Evolutionary conservation across 2,113 vertebrate genomes (phyloP).

Genomic region (Siphamia tubifer): DNA sequence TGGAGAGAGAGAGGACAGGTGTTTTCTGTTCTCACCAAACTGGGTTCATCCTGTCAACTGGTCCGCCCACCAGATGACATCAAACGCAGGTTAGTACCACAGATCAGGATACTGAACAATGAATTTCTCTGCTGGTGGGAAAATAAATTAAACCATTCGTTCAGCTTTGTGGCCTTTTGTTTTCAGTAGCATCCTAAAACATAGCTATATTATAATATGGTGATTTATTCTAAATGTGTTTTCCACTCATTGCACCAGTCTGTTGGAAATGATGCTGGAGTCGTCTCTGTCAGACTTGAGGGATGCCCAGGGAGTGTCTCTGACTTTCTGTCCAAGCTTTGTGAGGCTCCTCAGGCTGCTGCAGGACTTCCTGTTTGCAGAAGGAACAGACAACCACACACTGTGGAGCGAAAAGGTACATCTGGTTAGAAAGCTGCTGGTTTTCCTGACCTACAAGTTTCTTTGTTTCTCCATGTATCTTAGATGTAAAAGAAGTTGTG

Average conservation of each 20-base stretch:
- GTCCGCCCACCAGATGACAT: constrained; percentile 91
- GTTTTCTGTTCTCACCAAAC: constrained; percentile 96
- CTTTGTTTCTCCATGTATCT: no score
- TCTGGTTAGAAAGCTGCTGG: background rate
- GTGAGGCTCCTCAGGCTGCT: constrained; percentile 92
- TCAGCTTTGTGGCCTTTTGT: background rate
- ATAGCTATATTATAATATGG: background rate
- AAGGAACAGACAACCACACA: constrained; percentile 89
- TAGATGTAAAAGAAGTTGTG: no score
- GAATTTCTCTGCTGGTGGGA: background rate
- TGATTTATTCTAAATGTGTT: background rate
- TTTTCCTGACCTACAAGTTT: no score
- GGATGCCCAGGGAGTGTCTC: constrained; percentile 70
- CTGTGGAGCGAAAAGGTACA: constrained; percentile 97
- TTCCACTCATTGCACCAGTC: constrained; percentile 71
- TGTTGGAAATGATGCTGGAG: constrained; percentile 99
- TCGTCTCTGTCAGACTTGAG: constrained; percentile 91
- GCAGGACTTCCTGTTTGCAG: constrained; percentile 94
- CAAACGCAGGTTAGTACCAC: constrained; percentile 87
- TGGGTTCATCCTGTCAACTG: constrained; percentile 90
- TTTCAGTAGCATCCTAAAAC: background rate
- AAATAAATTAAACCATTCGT: background rate
- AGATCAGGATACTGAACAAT: background rate
- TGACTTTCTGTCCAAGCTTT: constrained; percentile 85
- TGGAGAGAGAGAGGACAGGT: constrained; percentile 96